These are phyloP conservation scores for Neodiprion lecontei DNA, from an alignment of 1,140 invertebrate species.

Conservation along the genomic window DNA sequence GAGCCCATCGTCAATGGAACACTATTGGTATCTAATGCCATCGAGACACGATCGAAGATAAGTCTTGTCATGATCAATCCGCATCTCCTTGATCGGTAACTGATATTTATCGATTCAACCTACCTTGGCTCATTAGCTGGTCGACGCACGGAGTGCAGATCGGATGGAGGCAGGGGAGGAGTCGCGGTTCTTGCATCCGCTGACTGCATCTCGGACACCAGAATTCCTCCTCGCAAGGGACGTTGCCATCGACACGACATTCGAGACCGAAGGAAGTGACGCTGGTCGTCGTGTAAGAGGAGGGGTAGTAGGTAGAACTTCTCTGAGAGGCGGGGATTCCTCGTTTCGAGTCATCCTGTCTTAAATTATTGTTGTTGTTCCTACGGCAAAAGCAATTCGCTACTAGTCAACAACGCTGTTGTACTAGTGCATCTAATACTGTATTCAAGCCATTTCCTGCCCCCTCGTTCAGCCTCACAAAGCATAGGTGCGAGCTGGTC, in stretches of 20 bases:
- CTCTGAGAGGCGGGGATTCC: constrained; percentile 18
- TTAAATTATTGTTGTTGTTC: constrained; percentile 11
- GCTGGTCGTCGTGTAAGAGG: constrained; percentile 22
- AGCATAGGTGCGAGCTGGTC: not conserved
- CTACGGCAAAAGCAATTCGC: not conserved
- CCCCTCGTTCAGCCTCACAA: not conserved
- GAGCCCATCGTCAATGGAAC: no score
- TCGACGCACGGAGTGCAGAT: constrained; percentile 50
- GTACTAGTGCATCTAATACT: constrained; percentile 9
- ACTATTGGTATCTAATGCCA: no score
- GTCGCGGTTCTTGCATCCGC: constrained; percentile 52
- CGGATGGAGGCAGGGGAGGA: constrained; percentile 54
- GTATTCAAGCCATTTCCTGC: constrained; percentile 10
- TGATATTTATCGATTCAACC: no score
- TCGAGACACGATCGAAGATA: no score
- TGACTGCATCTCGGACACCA: constrained; percentile 51
- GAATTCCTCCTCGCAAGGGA: constrained; percentile 31
- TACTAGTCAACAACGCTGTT: not conserved
- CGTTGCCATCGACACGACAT: constrained; percentile 6
- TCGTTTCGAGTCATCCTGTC: not conserved
- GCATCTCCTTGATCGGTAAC: no score
- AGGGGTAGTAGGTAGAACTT: constrained; percentile 24
- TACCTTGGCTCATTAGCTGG: constrained; percentile 44
- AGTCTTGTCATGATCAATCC: no score
- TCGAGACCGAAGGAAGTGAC: constrained; percentile 17